Conservation (phyloP, 1,140 invertebrate genomes). For the Zaprionus taronus region DNA sequence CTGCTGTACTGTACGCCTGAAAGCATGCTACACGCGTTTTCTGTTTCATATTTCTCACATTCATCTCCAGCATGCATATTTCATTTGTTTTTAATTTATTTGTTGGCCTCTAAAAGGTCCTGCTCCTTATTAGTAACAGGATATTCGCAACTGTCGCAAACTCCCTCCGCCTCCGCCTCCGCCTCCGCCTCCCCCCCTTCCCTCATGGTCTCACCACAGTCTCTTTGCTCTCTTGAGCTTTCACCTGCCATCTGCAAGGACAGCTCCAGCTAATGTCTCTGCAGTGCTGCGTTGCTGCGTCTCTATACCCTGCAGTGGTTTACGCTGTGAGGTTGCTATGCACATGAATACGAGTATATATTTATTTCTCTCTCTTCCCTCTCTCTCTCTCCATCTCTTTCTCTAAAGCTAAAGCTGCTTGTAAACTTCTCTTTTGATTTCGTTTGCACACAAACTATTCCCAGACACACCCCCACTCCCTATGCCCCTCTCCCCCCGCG, state of each 20-base stretch:
- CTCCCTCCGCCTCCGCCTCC: not conserved
- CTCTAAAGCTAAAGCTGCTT: not conserved
- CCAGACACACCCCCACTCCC: not conserved
- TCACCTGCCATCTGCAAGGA: not conserved
- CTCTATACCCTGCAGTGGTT: not conserved
- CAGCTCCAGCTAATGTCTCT: not conserved
- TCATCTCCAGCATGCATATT: conserved; percentile 36
- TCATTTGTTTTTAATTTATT: conserved; percentile 55
- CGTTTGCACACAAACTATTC: not conserved
- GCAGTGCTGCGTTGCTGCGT: not conserved
- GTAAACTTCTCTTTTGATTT: not conserved
- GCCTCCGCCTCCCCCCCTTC: not conserved
- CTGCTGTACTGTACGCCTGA: conserved; percentile 10
- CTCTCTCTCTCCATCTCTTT: not conserved
- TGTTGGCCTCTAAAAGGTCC: conserved; percentile 9
- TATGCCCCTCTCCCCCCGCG: not conserved
- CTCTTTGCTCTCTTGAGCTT: not conserved
- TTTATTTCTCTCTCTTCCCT: not conserved
- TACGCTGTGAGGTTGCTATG: not conserved
- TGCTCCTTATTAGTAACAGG: conserved; percentile 20
- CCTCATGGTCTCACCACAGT: not conserved
- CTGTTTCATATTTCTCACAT: conserved; percentile 30
- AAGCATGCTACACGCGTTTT: conserved; percentile 15
- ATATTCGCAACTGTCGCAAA: not conserved
- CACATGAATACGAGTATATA: not conserved